Evolutionary conservation across 2,113 vertebrate genomes (phyloP).

Genomic region (Misgurnus mizolepis): DNA sequence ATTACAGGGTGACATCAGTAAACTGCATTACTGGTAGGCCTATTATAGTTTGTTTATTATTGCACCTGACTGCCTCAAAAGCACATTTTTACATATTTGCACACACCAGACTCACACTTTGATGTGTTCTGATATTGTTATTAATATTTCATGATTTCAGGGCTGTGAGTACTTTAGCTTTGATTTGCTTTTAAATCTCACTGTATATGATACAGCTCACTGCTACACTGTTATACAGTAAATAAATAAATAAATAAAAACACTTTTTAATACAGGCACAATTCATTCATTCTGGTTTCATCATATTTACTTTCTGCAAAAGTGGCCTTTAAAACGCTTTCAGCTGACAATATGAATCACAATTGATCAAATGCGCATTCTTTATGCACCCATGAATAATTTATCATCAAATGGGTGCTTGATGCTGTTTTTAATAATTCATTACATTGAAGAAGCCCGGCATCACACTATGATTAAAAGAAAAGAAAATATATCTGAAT

Average conservation of each 20-base stretch:
- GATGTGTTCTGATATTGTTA: background rate
- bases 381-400: slow-evolving; percentile 55
- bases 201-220: background rate
- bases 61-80: background rate
- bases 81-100: background rate
- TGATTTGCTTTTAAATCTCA: background rate
- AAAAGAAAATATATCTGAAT: slow-evolving; percentile 52
- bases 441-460: slow-evolving; percentile 51
- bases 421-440: slow-evolving; percentile 61
- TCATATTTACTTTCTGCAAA: slow-evolving; percentile 46
- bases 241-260: background rate
- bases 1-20: background rate
- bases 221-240: background rate
- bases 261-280: background rate
- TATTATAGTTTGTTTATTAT: background rate
- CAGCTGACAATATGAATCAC: slow-evolving; percentile 58
- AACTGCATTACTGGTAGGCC: background rate
- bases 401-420: slow-evolving; percentile 57
- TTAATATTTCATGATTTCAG: slow-evolving; percentile 4
- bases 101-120: background rate
- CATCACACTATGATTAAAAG: slow-evolving; percentile 56
- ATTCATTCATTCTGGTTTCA: slow-evolving; percentile 22
- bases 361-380: slow-evolving; percentile 57
- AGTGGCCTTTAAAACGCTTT: slow-evolving; percentile 45
- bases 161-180: background rate